Evolutionary conservation across 2,888 invertebrate species (phyloP).

Genomic region (Phyto melanocephala): DNA sequence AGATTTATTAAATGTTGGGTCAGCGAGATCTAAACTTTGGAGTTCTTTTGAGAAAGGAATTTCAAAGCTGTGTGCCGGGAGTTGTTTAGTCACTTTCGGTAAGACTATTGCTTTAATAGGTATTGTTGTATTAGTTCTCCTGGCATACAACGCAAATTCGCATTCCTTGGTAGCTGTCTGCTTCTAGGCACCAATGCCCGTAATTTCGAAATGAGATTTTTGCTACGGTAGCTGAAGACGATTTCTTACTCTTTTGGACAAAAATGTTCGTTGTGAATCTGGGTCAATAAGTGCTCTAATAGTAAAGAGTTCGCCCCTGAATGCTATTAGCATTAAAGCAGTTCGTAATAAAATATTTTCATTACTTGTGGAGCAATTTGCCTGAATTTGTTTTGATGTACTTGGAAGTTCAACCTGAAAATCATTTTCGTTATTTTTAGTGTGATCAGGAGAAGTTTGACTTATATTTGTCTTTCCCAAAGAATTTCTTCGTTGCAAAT

Average conservation of each 20-base stretch:
- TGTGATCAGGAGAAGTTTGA: background rate
- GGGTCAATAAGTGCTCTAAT: constrained; percentile 31
- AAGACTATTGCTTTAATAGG: too few relatives aligned
- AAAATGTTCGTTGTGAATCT: constrained; percentile 28
- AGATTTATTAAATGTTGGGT: too few relatives aligned
- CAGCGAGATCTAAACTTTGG: too few relatives aligned
- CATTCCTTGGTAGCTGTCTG: background rate
- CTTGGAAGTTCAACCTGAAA: background rate
- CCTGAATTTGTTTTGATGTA: background rate
- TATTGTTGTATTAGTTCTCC: background rate
- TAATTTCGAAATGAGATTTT: background rate
- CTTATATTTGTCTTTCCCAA: background rate
- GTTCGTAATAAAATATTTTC: too few relatives aligned
- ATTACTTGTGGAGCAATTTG: too few relatives aligned
- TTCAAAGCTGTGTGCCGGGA: background rate
- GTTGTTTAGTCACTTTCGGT: too few relatives aligned
- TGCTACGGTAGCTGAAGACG: background rate
- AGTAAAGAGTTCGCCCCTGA: background rate
- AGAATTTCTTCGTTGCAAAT: background rate
- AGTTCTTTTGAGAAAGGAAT: background rate
- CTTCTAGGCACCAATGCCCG: constrained; percentile 3
- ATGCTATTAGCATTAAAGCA: background rate
- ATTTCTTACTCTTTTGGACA: constrained; percentile 4
- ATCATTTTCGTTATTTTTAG: background rate
- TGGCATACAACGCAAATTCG: too few relatives aligned